phyloP scores from a whole-genome alignment of 2,113 vertebrate species.

The Spermophilus dauricus region DNA sequence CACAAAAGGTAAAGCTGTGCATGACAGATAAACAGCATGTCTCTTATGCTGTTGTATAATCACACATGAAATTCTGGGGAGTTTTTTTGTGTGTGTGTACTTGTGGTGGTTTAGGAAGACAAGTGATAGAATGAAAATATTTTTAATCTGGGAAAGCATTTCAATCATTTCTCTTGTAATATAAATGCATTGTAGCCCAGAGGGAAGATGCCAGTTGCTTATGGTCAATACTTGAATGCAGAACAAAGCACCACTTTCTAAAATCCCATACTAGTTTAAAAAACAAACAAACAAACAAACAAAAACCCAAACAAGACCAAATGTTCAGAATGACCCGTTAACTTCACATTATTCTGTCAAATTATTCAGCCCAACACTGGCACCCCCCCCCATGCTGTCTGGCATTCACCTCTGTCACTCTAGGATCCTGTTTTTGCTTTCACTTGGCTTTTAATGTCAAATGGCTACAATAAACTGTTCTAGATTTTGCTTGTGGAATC shows the following conservation, averaged over 20 bases:
- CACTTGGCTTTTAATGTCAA: not conserved
- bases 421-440: not conserved
- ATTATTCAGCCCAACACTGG: not conserved
- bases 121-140: not conserved
- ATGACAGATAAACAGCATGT: accelerated
- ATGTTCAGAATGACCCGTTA: not conserved
- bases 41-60: not conserved
- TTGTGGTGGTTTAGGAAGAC: not conserved
- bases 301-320: too few relatives aligned
- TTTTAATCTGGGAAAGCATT: not conserved
- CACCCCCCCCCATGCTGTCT: not conserved
- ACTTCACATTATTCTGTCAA: not conserved
- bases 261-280: not conserved
- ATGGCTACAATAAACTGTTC: not conserved
- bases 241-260: not conserved
- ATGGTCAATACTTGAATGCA: not conserved
- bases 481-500: not conserved
- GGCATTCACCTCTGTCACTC: accelerated
- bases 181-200: accelerated
- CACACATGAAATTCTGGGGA: not conserved
- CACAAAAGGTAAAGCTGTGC: not conserved
- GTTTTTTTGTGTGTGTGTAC: not conserved
- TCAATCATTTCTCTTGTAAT: not conserved
- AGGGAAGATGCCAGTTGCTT: not conserved
- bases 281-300: too few relatives aligned